Base-by-base conservation (phyloP, 2,797 vertebrate genomes). In the Oryzias dopingdopingensis region DNA sequence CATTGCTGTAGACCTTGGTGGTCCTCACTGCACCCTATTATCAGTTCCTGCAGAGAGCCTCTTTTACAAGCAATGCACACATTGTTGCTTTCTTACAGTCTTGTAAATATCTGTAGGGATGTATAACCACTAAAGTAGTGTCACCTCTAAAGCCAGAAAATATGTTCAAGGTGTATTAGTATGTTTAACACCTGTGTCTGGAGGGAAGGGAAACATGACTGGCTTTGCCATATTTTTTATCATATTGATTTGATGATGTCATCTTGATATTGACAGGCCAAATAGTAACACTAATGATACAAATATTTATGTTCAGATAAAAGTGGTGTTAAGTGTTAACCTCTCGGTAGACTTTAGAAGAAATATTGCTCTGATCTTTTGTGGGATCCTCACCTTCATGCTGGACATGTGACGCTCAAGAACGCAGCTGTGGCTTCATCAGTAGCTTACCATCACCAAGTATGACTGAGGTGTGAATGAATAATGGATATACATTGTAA, bases 221-320 rank as follows among this genome's bases (percentile, higher is more conserved):
- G 74, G 77, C 77, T 56, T 54, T 47, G 6, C 70, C 81, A 74
- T 81, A 77, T 89, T 85, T 87, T 82, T 65, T 18, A 56, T 22
- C 29, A 74, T 85, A 89, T 81, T 87, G 89, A 91, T 88, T 83
- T 83, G 88, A 82, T 18, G 18, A 18, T 18, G 18, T 18, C 18
- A 18, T 18, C 18, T 18, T 18, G 18, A 18, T 18, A 18, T 18
- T 88, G 24, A 88, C 86, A 82, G 82, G 80, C 81, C 81, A 85
- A 87, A 87, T 84, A 76, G 80, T 72, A 70, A 77, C 57, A 86
- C 88, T 77, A 82, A 83, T 89, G 24, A 5, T 76, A 77, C 81
- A 57, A 76, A 65, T 72, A 86, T 79, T 82, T 79, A 89, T 47
- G 37, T 60, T 61, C 69, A 83, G 79, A 82, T 71, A 62, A 44